phyloP scores from a whole-genome alignment of 1,140 invertebrate species.

The Mizuhopecten yessoensis region DNA sequence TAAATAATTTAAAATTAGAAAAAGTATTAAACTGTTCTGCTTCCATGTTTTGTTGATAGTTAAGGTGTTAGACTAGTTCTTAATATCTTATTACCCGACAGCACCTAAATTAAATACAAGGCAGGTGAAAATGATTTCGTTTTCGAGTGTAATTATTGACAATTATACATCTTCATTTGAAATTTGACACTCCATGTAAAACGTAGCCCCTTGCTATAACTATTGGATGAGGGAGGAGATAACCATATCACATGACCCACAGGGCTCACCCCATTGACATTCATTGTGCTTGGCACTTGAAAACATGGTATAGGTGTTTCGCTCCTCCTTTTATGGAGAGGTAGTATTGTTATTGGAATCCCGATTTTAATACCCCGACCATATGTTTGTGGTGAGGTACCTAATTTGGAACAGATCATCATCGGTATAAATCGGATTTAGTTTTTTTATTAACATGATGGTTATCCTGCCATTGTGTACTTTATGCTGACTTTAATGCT shows the following conservation, averaged over 20 bases:
- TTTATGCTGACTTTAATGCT: constrained; percentile 34
- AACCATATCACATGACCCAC: background rate
- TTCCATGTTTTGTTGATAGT: too few relatives aligned
- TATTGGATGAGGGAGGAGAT: background rate
- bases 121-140: background rate
- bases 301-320: constrained; percentile 27
- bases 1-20: too few relatives aligned
- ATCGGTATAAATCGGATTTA: constrained; percentile 3
- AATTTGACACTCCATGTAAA: background rate
- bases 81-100: background rate
- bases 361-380: background rate
- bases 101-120: background rate
- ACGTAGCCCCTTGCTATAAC: background rate
- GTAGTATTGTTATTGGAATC: background rate
- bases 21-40: too few relatives aligned
- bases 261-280: background rate
- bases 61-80: too few relatives aligned
- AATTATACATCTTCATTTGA: constrained; percentile 15
- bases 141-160: constrained; percentile 19
- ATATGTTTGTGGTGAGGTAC: constrained; percentile 24
- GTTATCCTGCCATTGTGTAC: constrained; percentile 29
- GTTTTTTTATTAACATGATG: background rate
- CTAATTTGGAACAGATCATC: constrained; percentile 38
- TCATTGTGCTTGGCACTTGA: constrained; percentile 8
- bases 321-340: constrained; percentile 23